Evolutionary conservation across 2,113 vertebrate species (phyloP), one percentile per base, ranked within the genome.

Genomic region (Rattus rattus): DNA sequence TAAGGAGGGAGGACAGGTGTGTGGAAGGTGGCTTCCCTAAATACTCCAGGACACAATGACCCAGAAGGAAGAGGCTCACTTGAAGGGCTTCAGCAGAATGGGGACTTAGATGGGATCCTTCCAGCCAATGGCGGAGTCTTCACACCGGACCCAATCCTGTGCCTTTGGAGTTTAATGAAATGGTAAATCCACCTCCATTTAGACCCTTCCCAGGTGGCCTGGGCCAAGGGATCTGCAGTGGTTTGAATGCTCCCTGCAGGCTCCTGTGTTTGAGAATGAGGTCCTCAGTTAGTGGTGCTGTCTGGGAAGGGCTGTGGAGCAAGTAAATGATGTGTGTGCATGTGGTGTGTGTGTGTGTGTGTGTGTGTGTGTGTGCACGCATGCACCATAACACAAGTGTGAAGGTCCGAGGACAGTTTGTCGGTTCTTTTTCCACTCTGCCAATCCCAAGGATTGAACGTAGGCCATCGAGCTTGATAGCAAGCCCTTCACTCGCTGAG

Each of bases 41-140:
- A n/a, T 28, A 14, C 26, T 16, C 1, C 22, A 52, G 56, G 72
- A 76, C 81, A 11, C 6, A 0, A 7, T 2, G 30, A 9, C 8
- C 54, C 2, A 39, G 47, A 20, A 9, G 61, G 9, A 1, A 0
- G 2, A 80, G 56, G 63, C 19, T 93, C 49, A 61, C n/a, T 5
- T 24, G 28, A 36, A 19, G 0, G 14, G 0, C 0, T 1, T 39
- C 14, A n/a, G 9, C 13, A 16, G 13, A 70, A 16, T 3, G 17
- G 33, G 30, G 10, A 19, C 47, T 54, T 1, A 11, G 67, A 1
- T 13, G 5, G 79, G 56, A 61, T 36, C 13, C 13, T 73, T 49
- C 61, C 13, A 56, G 63, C 47, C 13, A 47, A 13, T 19, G 16
- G 79, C 73, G 5, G 9, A 39, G n/a, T 61, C 30, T 75, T 1